Conservation (phyloP, 2,888 invertebrate species). For the Anagyrus pseudococci region DNA sequence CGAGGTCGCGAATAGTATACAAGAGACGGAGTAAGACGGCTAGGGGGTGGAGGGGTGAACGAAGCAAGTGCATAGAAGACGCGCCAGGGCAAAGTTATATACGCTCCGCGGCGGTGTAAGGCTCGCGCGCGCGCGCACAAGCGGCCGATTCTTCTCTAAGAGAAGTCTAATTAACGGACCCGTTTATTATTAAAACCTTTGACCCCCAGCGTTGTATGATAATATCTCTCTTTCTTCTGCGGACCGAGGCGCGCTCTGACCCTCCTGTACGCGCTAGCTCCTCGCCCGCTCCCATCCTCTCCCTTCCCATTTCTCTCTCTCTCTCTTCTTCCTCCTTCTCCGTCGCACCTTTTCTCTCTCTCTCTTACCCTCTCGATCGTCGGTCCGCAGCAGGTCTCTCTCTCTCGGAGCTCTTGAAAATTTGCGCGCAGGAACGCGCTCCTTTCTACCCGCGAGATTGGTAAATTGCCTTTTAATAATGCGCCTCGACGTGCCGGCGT, state of each 20-base stretch:
- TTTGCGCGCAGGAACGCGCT: conserved; percentile 29
- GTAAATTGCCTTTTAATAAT: conserved; percentile 40
- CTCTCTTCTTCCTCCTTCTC: neutral
- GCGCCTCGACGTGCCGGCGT: conserved; percentile 34
- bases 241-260: conserved; percentile 14
- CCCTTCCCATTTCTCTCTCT: neutral
- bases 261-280: conserved; percentile 18
- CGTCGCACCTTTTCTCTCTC: neutral
- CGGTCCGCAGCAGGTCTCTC: too few species aligned
- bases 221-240: conserved; percentile 36
- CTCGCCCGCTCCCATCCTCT: neutral
- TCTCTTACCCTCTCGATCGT: too few species aligned
- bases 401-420: conserved; percentile 28
- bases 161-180: conserved; percentile 38
- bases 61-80: too few species aligned
- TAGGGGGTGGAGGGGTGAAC: too few species aligned
- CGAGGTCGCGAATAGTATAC: too few species aligned
- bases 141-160: conserved; percentile 35
- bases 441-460: conserved; percentile 34
- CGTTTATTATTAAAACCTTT: conserved; percentile 39
- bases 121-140: conserved; percentile 5
- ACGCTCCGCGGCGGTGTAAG: too few species aligned
- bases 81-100: too few species aligned
- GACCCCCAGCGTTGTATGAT: conserved; percentile 37
- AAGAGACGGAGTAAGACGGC: too few species aligned